A percentile compares a stretch with the other conserved stretches of the same genome.
Evolutionary conservation across 1,140 invertebrate species (phyloP).

Genomic region (Drosophila bocqueti): DNA sequence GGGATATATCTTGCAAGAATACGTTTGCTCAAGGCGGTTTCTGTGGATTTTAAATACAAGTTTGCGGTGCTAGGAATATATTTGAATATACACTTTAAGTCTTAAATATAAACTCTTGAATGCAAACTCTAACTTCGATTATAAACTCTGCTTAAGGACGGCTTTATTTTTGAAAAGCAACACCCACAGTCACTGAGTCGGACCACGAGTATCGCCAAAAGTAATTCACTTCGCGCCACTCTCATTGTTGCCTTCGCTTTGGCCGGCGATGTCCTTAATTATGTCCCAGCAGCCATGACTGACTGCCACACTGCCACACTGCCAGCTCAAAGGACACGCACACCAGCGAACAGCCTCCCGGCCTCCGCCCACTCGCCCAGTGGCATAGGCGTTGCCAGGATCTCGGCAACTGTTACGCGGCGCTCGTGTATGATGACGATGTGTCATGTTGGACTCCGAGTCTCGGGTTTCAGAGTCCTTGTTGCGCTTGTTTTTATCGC

Average conservation of each 20-base stretch:
- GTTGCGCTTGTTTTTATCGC: slow-evolving; percentile 82
- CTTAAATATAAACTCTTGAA: not conserved
- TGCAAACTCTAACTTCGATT: not conserved
- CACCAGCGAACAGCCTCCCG: slow-evolving; percentile 20
- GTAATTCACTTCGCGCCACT: slow-evolving; percentile 32
- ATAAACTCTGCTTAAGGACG: too few species aligned
- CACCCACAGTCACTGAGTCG: not conserved
- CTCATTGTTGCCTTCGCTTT: slow-evolving; percentile 41
- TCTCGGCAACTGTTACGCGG: slow-evolving; percentile 52
- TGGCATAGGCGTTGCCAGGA: slow-evolving; percentile 58
- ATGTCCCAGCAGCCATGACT: slow-evolving; percentile 79
- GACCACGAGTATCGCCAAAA: slow-evolving; percentile 28
- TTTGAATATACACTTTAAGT: not conserved
- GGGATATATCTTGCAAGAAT: slow-evolving; percentile 1
- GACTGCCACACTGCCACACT: slow-evolving; percentile 74
- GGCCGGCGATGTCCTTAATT: slow-evolving; percentile 76
- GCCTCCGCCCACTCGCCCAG: slow-evolving; percentile 9
- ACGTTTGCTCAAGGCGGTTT: not conserved
- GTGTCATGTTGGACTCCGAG: slow-evolving; percentile 67
- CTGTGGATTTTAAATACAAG: not conserved
- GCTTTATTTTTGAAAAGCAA: not conserved
- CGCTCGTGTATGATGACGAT: slow-evolving; percentile 55
- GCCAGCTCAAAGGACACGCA: slow-evolving; percentile 68
- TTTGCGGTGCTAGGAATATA: too few species aligned
- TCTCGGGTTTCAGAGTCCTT: slow-evolving; percentile 76